Evolutionary conservation across 2,888 invertebrate species (phyloP).

Genomic region (Merodon equestris): DNA sequence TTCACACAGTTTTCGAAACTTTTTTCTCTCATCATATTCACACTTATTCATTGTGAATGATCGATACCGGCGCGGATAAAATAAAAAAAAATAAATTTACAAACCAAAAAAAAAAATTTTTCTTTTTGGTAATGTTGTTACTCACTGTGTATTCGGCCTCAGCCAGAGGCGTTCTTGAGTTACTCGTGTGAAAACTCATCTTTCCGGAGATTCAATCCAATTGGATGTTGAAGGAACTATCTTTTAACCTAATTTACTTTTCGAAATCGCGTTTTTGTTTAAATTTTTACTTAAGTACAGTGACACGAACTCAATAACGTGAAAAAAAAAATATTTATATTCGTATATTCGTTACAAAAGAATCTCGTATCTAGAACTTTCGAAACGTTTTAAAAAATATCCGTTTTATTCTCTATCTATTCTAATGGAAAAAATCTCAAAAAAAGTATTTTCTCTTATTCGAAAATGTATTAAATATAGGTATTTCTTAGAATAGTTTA

Average conservation of each 20-base stretch:
- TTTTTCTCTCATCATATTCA: neutral
- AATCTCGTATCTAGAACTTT: constrained; percentile 40
- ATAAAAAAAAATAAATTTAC: constrained; percentile 1
- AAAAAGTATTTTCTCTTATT: neutral
- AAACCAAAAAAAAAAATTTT: too few species aligned
- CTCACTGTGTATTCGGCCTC: constrained; percentile 78
- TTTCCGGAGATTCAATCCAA: constrained; percentile 65
- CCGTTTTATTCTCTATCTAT: too few species aligned
- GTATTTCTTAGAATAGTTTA: too few species aligned
- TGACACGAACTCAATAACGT: constrained; percentile 33
- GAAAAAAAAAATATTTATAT: too few species aligned
- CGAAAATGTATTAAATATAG: constrained; percentile 7
- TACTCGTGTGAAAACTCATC: constrained; percentile 79
- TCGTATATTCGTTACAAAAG: constrained; percentile 1
- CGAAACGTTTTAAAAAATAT: constrained; percentile 21
- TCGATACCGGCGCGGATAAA: constrained; percentile 13
- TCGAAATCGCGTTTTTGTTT: neutral
- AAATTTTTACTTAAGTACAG: constrained; percentile 36
- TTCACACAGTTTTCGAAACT: constrained; percentile 20
- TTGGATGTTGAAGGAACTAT: constrained; percentile 22
- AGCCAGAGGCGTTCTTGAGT: constrained; percentile 78
- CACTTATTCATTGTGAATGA: constrained; percentile 18
- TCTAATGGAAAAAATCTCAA: neutral
- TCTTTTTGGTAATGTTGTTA: constrained; percentile 55
- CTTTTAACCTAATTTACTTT: constrained; percentile 29